phyloP scores from a whole-genome alignment of 2,888 invertebrate genomes.

The Metacarcinus magister region DNA sequence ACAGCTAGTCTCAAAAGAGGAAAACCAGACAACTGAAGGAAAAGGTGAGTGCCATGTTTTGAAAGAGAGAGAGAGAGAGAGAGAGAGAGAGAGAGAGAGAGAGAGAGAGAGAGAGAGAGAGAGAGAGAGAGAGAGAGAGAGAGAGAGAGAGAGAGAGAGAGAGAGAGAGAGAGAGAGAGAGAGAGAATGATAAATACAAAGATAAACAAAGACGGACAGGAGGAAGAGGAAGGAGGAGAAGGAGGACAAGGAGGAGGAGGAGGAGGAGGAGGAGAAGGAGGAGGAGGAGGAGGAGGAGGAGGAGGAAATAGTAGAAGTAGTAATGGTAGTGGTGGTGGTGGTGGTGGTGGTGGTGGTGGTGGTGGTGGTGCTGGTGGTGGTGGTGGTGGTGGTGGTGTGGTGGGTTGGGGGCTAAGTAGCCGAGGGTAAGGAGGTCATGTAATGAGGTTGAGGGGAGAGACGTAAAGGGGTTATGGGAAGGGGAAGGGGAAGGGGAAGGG shows the following conservation, averaged over 20 bases:
- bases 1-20: not conserved
- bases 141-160: not conserved
- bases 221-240: not conserved
- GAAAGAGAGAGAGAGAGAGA: not conserved
- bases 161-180: not conserved
- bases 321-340: not conserved
- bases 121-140: not conserved
- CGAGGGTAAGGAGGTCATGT: not conserved
- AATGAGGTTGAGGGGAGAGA: conserved; percentile 31
- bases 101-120: not conserved
- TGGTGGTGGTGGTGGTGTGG: too few relatives aligned
- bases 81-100: conserved; percentile 13
- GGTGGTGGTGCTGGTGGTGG: not conserved
- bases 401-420: not conserved
- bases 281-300: not conserved
- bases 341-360: not conserved
- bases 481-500: not conserved
- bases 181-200: not conserved
- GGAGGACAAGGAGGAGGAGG: not conserved
- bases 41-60: not conserved
- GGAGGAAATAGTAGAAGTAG: not conserved
- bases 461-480: not conserved
- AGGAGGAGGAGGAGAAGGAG: not conserved
- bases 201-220: not conserved
- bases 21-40: not conserved